Evolutionary conservation across 2,888 invertebrate genomes (phyloP).

Genomic region (Rhamphomyia laevipes): DNA sequence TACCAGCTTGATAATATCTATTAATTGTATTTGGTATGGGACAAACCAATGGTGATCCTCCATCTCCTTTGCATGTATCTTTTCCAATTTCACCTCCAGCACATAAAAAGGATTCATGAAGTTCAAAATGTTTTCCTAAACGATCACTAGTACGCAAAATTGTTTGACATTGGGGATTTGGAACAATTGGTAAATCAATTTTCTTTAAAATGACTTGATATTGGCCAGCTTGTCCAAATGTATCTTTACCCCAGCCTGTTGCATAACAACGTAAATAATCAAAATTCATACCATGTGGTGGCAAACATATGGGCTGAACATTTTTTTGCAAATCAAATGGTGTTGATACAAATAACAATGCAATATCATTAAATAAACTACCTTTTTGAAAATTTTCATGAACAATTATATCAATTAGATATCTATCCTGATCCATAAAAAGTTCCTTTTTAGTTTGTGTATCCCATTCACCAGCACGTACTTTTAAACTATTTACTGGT

Average conservation of each 20-base stretch:
- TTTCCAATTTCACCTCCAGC: slow-evolving; percentile 62
- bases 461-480: slow-evolving; percentile 75
- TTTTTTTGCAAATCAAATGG: slow-evolving; percentile 51
- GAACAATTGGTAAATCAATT: slow-evolving; percentile 59
- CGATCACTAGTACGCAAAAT: slow-evolving; percentile 52
- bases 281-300: slow-evolving; percentile 37
- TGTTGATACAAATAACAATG: slow-evolving; percentile 50
- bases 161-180: slow-evolving; percentile 36
- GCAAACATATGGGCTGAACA: slow-evolving; percentile 57
- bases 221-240: slow-evolving; percentile 37
- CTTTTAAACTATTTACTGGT: slow-evolving; percentile 24
- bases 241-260: slow-evolving; percentile 21
- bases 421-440: slow-evolving; percentile 56
- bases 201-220: slow-evolving; percentile 56
- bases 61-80: slow-evolving; percentile 67
- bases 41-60: slow-evolving; percentile 69
- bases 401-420: slow-evolving; percentile 43
- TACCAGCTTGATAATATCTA: slow-evolving; percentile 41
- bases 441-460: slow-evolving; percentile 60
- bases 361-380: slow-evolving; percentile 57
- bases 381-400: slow-evolving; percentile 37
- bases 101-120: slow-evolving; percentile 62
- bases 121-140: slow-evolving; percentile 51
- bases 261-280: slow-evolving; percentile 27
- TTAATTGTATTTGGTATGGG: slow-evolving; percentile 41